Percentiles rank a stretch among this genome's conserved stretches.
Conservation (phyloP, 2,888 invertebrate genomes). For the Flabesymbios commensalis region DNA sequence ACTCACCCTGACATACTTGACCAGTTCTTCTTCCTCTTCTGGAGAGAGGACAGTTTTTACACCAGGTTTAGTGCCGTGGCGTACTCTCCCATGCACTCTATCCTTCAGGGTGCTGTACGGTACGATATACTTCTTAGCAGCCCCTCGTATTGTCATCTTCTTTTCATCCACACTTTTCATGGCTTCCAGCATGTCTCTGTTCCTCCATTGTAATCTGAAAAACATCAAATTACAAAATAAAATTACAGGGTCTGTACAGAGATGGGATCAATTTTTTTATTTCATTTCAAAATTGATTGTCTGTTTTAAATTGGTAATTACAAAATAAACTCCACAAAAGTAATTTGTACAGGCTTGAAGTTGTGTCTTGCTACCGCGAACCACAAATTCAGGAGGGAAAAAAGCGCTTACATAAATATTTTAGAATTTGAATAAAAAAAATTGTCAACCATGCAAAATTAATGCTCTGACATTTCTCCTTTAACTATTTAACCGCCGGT, state of each 20-base stretch:
- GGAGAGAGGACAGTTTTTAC: conserved; percentile 39
- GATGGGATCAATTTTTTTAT: no score
- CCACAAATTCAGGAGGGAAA: no score
- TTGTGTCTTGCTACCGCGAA: no score
- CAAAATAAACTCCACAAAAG: no score
- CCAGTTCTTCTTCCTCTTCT: conserved; percentile 38
- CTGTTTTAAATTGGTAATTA: not conserved
- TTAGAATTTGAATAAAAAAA: no score
- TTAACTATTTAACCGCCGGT: no score
- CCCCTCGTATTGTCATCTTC: conserved; percentile 40
- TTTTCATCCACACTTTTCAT: conserved; percentile 33
- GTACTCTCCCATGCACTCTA: conserved; percentile 35
- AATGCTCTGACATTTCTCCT: no score
- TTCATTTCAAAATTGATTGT: not conserved
- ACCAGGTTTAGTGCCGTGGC: conserved; percentile 39
- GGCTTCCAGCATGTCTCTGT: conserved; percentile 37
- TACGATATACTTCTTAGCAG: conserved; percentile 38
- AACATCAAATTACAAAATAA: conserved; percentile 1
- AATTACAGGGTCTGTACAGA: no score
- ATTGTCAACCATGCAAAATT: no score
- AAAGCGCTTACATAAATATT: no score
- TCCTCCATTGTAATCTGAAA: conserved; percentile 36
- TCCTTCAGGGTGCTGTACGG: conserved; percentile 41
- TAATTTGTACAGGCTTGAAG: no score
- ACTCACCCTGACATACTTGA: conserved; percentile 30